Evolutionary conservation across 2,113 vertebrate species (phyloP).

Genomic region (Condylura cristata): DNA sequence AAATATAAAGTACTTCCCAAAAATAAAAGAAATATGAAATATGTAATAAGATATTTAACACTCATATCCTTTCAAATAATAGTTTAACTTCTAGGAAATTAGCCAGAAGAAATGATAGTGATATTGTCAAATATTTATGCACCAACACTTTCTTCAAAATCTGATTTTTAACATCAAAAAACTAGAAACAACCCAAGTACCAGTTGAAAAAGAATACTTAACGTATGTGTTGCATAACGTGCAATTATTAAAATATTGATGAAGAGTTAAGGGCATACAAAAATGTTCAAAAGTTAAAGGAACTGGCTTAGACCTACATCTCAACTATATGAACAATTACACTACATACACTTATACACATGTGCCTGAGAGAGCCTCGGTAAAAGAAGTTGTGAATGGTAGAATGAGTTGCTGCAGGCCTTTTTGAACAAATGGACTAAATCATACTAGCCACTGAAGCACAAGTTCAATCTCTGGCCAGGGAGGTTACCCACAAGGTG

Average conservation of each 20-base stretch:
- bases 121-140: conserved; percentile 20
- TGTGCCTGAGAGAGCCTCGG: not conserved
- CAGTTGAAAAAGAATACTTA: not conserved
- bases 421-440: no score
- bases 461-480: no score
- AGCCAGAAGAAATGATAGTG: conserved; percentile 7
- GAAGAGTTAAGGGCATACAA: not conserved
- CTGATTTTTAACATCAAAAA: conserved; percentile 51
- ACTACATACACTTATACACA: not conserved
- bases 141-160: not conserved
- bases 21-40: conserved; percentile 47
- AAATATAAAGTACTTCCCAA: conserved; percentile 20
- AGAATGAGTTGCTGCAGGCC: no score
- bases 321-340: not conserved
- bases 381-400: no score
- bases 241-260: conserved; percentile 40
- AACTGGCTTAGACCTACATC: not conserved
- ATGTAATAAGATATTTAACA: conserved; percentile 44
- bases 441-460: no score
- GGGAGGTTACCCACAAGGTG: no score
- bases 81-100: conserved; percentile 4
- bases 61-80: conserved; percentile 30
- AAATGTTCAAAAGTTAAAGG: not conserved
- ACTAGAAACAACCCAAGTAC: not conserved
- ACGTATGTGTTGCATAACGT: not conserved